Evolutionary conservation across 2,888 invertebrate species (phyloP).

Genomic region (Apotomis turbidana): DNA sequence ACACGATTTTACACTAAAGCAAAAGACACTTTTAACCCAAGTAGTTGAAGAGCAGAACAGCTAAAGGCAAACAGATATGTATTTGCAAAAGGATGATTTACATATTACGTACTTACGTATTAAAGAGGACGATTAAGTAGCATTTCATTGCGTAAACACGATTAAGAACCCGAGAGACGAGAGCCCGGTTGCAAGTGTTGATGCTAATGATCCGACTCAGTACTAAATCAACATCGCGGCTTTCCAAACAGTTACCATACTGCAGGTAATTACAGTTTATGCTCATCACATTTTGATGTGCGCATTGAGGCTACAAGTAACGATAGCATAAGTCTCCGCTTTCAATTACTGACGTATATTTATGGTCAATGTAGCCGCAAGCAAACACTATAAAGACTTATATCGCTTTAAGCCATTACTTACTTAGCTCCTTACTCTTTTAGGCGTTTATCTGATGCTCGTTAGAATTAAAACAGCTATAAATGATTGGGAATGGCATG

Average conservation of each 20-base stretch:
- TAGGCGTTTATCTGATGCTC: background rate
- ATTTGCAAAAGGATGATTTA: too few species aligned
- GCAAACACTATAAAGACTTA: background rate
- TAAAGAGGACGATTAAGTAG: background rate
- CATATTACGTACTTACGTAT: too few species aligned
- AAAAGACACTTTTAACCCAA: too few species aligned
- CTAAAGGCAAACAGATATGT: too few species aligned
- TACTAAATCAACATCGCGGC: slow-evolving; percentile 32
- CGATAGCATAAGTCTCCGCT: slow-evolving; percentile 35
- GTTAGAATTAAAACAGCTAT: background rate
- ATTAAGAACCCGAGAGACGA: background rate
- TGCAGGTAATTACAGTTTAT: slow-evolving; percentile 30
- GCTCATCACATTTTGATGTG: slow-evolving; percentile 30
- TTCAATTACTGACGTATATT: slow-evolving; percentile 36
- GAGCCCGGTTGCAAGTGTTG: slow-evolving; percentile 6
- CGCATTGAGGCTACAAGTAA: slow-evolving; percentile 18
- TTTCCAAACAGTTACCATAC: background rate
- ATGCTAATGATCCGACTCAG: slow-evolving; percentile 21
- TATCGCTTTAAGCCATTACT: background rate
- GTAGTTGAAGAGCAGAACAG: too few species aligned
- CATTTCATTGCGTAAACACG: slow-evolving; percentile 8
- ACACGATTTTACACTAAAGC: too few species aligned
- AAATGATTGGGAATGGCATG: background rate
- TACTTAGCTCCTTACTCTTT: slow-evolving; percentile 13
- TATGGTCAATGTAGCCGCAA: slow-evolving; percentile 12